Base-by-base conservation (phyloP, 2,888 invertebrate genomes). In the Auanema sp. region DNA sequence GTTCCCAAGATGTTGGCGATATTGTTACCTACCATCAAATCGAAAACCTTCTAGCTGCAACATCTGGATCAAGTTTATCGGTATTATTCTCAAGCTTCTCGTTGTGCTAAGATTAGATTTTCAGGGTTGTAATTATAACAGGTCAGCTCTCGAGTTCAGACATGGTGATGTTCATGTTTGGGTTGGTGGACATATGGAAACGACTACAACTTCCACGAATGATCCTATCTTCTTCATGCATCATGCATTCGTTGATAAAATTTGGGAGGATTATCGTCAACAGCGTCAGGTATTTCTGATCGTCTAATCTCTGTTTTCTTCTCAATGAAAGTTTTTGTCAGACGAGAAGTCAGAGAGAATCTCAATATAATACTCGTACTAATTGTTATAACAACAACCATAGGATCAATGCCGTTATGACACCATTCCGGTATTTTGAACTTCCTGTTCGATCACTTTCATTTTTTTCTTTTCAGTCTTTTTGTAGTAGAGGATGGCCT, bases 141-240 rank as follows among this genome's bases (percentile, higher is more conserved):
- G 33, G 8, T 33, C 33, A 33, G 33, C 51, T 5, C 8, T 60
- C 12, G 60, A 60, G 40, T 42, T 51, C 11, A 21, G 42, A n/a
- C 60, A 60, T 23, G 60, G 60, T 41, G 53, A 60, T 52, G 42
- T 43, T 41, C 60, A 60, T 33, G 60, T 60, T 42, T 60, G 60
- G 60, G 16, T 60, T n/a, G 60, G 60, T 40, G 60, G 60, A 16
- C 43, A 60, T 52, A 60, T 60, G 60, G 51, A 53, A 10, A 24
- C 51, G 3, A 55, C 43, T 23, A 21, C 42, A 25, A 52, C 51
- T 40, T 60, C 60, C 12, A 60, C 52, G 8, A 60, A 60, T 23
- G 60, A 60, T 18, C 60, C 60, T 6, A 53, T 53, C 5, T 60
- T 60, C 60, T 60, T 60, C 60, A 21, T 60, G 40, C 60, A 60